These are phyloP conservation scores for Acrobasis consociella DNA, from an alignment of 2,888 invertebrate species.

Conservation along the genomic window DNA sequence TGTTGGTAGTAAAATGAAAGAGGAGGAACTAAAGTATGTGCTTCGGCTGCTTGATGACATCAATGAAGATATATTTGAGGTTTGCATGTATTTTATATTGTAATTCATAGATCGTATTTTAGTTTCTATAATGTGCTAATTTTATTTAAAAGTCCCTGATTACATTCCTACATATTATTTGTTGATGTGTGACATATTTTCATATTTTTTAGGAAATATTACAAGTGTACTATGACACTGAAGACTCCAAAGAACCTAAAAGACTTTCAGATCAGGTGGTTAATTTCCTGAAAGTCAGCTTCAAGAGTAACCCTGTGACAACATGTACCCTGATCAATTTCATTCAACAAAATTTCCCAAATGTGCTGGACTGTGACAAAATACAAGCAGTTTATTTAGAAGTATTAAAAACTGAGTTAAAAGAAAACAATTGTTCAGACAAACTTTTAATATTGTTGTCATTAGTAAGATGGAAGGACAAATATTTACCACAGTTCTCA, in stretches of 20 bases:
- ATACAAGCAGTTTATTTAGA: slow-evolving; percentile 65
- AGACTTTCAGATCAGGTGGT: slow-evolving; percentile 56
- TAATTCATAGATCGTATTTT: too few species aligned
- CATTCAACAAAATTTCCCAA: slow-evolving; percentile 50
- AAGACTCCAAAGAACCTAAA: slow-evolving; percentile 55
- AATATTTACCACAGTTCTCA: slow-evolving; percentile 53
- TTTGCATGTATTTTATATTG: slow-evolving; percentile 29
- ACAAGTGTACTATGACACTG: slow-evolving; percentile 57
- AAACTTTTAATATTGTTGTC: slow-evolving; percentile 65
- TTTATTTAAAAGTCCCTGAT: background rate
- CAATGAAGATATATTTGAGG: slow-evolving; percentile 62
- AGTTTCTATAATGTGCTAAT: too few species aligned
- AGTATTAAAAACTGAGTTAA: slow-evolving; percentile 59
- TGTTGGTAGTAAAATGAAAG: slow-evolving; percentile 56
- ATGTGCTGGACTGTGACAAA: slow-evolving; percentile 48
- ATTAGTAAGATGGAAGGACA: slow-evolving; percentile 61
- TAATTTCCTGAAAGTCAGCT: slow-evolving; percentile 68
- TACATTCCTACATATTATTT: background rate
- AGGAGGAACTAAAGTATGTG: slow-evolving; percentile 72
- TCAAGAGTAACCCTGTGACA: slow-evolving; percentile 71
- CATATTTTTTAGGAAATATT: slow-evolving; percentile 69
- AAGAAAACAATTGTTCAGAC: slow-evolving; percentile 57
- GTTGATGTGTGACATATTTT: slow-evolving; percentile 3
- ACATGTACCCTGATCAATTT: slow-evolving; percentile 57
- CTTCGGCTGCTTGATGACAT: slow-evolving; percentile 66